Evolutionary conservation across 2,797 vertebrate species (phyloP).

Genomic region (Schizopygopsis pylzovi): DNA sequence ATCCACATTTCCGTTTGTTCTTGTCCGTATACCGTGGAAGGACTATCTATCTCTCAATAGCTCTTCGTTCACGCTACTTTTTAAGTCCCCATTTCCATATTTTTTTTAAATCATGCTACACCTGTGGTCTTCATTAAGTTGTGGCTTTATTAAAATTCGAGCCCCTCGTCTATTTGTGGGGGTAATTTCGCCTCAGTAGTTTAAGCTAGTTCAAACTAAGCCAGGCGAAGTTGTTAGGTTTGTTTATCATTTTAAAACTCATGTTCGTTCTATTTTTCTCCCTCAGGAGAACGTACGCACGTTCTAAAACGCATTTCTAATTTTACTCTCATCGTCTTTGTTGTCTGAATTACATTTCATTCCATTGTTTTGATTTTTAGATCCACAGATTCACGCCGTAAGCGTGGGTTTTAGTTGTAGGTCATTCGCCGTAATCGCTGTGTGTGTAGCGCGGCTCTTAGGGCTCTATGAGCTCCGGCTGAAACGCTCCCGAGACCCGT

Average conservation of each 20-base stretch:
- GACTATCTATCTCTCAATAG: conserved; percentile 38
- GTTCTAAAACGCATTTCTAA: not conserved
- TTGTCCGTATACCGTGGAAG: conserved; percentile 55
- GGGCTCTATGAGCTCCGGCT: conserved; percentile 69
- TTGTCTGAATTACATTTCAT: not conserved
- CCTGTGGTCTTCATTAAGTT: conserved; percentile 43
- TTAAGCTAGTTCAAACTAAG: conserved; percentile 15
- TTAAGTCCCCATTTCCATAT: conserved; percentile 31
- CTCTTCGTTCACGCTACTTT: conserved; percentile 39
- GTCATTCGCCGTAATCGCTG: conserved; percentile 52
- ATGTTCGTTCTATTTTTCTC: conserved; percentile 9
- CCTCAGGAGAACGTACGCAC: not conserved
- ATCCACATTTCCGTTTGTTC: conserved; percentile 60
- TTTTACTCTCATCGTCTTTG: not conserved
- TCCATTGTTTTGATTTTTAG: not conserved
- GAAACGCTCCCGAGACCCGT: conserved; percentile 77
- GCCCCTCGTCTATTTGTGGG: conserved; percentile 43
- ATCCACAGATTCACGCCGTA: not conserved
- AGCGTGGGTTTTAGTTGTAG: conserved; percentile 41
- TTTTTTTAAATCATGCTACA: conserved; percentile 28
- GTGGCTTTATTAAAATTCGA: conserved; percentile 31
- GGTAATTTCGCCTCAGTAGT: conserved; percentile 18
- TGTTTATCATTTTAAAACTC: conserved; percentile 36
- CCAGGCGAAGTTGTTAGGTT: conserved; percentile 42
- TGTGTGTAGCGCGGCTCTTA: conserved; percentile 58